Base-by-base conservation (phyloP, 2,888 invertebrate species). In the Anthrax anthrax region DNA sequence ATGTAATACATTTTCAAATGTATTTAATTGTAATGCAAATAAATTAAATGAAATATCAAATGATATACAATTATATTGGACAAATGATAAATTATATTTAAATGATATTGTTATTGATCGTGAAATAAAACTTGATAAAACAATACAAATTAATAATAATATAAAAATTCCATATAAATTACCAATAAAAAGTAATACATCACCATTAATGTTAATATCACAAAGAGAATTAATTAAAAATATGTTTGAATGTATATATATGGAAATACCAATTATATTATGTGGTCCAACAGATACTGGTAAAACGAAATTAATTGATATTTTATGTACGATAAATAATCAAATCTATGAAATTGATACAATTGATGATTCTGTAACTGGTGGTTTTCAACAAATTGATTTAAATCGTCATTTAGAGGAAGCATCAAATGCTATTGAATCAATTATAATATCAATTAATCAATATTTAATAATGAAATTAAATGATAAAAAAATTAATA, bases 321-420 rank as follows among this genome's bases (percentile, higher is more conserved):
- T 60, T 1, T 52, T 69, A 14, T 68, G 70, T 42, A 57, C 56
- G 5, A 54, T 69, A 0, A 60, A 62, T 4, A 69, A 68, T 55
- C 60, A 59, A 18, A 47, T 56, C 5, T 67, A 63, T 40, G 58
- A 64, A 41, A 59, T 61, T 36, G 69, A 69, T 44, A 64, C 60
- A 8, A 69, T 69, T 40, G 69, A 69, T 47, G 69, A 69, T 51
- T 67, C 69, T 0, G 66, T 69, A 0, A 69, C 68, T 4, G 99
- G 99, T 43, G 92, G 95, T 51, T 99, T 96, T 69, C 98, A 99
- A 73, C 98, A 99, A 81, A 61, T 67, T 44, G 68, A 66, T 56
- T 55, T 67, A 1, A 66, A 66, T 54, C 62, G 65, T 3, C 84
- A 84, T 60, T 70, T 88, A 39, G 86, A 86, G 56, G 80, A 78